A percentile compares a stretch with the other conserved stretches of the same genome.
phyloP scores from a whole-genome alignment of 2,797 vertebrate species.

The Parauchenoglanis ngamensis region DNA sequence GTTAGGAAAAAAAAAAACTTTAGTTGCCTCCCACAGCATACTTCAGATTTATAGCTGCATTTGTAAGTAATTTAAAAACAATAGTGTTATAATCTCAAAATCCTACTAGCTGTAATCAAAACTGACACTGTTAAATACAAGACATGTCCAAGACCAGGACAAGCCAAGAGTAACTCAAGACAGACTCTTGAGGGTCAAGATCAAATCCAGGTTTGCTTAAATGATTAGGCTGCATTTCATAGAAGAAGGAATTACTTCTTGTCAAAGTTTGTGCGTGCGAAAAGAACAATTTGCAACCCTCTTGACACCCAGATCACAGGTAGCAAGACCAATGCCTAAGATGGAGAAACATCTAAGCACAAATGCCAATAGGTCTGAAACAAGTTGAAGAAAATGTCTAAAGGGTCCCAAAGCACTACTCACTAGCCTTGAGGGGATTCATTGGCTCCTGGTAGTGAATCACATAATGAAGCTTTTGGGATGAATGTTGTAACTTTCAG shows the following conservation, averaged over 20 bases:
- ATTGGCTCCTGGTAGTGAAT: background rate
- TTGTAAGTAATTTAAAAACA: background rate
- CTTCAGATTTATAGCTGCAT: background rate
- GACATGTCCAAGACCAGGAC: background rate
- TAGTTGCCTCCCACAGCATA: background rate
- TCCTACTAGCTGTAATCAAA: no score
- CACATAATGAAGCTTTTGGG: background rate
- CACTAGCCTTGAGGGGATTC: background rate
- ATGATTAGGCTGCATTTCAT: background rate
- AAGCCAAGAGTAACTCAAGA: background rate
- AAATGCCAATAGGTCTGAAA: background rate
- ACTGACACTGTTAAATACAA: background rate
- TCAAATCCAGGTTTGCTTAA: background rate
- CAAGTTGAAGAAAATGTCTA: background rate
- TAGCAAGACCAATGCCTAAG: background rate
- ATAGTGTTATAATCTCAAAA: background rate
- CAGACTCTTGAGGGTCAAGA: background rate
- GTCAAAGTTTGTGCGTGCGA: background rate
- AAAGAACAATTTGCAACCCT: background rate
- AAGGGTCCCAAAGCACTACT: background rate
- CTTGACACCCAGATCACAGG: background rate
- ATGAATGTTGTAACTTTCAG: background rate
- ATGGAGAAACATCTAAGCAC: background rate
- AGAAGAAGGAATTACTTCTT: background rate
- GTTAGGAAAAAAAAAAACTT: background rate